These are phyloP conservation scores for Drosophila pseudoobscura DNA, from an alignment of 1,140 invertebrate species.

Conservation along the genomic window DNA sequence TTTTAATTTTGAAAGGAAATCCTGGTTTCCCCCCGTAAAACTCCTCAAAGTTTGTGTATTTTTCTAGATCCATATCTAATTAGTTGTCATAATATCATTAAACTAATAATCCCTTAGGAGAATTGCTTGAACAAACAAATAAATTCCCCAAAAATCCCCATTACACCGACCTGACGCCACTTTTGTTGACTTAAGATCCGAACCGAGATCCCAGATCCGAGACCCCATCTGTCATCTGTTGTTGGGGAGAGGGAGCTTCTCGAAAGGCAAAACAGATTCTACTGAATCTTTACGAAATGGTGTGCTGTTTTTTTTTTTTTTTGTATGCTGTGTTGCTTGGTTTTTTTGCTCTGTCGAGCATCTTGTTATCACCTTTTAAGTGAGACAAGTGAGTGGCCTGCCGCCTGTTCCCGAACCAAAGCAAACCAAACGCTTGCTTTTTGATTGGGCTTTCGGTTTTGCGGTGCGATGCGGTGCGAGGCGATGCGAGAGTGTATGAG, in stretches of 20 bases:
- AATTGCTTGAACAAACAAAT: conserved; percentile 40
- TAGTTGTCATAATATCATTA: conserved; percentile 32
- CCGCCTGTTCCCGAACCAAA: conserved; percentile 27
- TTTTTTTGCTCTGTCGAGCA: conserved; percentile 58
- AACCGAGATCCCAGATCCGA: background rate
- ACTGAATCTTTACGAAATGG: conserved; percentile 5
- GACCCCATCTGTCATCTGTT: conserved; percentile 33
- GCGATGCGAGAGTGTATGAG: conserved; percentile 26
- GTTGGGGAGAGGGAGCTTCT: background rate
- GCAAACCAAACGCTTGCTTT: conserved; percentile 5
- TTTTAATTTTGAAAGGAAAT: background rate
- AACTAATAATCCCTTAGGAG: conserved; percentile 8
- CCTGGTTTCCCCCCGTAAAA: no score
- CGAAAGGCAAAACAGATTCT: conserved; percentile 34
- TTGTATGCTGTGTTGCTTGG: conserved; percentile 28
- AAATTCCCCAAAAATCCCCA: conserved; percentile 24
- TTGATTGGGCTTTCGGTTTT: background rate
- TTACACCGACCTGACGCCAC: conserved; percentile 71
- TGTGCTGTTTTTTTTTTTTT: conserved; percentile 9
- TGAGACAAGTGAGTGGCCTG: conserved; percentile 74
- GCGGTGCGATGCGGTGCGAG: background rate
- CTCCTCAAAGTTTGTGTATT: background rate
- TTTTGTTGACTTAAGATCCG: conserved; percentile 40
- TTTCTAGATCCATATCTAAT: conserved; percentile 12
- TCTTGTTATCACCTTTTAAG: conserved; percentile 81